These are phyloP conservation scores for Aproaerema taeniolella DNA, from an alignment of 2,888 invertebrate species.

Conservation along the genomic window DNA sequence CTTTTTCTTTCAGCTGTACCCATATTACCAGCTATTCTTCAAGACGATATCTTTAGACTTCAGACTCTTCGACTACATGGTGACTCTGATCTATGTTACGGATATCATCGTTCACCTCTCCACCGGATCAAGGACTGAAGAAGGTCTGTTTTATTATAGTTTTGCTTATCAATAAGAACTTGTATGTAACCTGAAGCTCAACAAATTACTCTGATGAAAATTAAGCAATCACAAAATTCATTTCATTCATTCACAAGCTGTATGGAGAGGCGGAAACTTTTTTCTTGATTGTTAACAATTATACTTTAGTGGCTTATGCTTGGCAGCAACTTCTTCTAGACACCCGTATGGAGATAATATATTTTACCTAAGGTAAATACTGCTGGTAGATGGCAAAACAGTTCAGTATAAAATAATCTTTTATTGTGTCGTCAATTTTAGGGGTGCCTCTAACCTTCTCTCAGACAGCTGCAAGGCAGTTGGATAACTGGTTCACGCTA, in stretches of 20 bases:
- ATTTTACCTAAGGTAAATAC: too few relatives aligned
- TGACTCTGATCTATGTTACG: slow-evolving; percentile 37
- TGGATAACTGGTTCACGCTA: slow-evolving; percentile 51
- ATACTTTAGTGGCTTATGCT: background rate
- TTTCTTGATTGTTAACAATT: background rate
- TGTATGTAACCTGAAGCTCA: too few relatives aligned
- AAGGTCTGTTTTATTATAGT: slow-evolving; percentile 34
- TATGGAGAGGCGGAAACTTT: background rate
- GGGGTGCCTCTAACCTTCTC: slow-evolving; percentile 57
- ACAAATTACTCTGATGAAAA: too few relatives aligned
- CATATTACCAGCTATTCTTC: slow-evolving; percentile 47
- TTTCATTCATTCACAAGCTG: background rate
- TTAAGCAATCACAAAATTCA: background rate
- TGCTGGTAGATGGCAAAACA: too few relatives aligned
- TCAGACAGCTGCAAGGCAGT: slow-evolving; percentile 56
- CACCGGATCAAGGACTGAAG: slow-evolving; percentile 57
- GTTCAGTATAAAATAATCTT: too few relatives aligned
- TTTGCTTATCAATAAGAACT: too few relatives aligned
- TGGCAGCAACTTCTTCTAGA: background rate
- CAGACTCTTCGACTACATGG: slow-evolving; percentile 45
- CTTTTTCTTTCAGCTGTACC: slow-evolving; percentile 38
- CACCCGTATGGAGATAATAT: too few relatives aligned
- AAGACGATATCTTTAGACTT: slow-evolving; percentile 37
- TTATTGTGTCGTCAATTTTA: slow-evolving; percentile 16
- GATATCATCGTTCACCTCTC: slow-evolving; percentile 53